Evolutionary conservation across 2,113 vertebrate species (phyloP), one percentile per base, ranked within the genome.

Genomic region (Melanerpes aurifrons): DNA sequence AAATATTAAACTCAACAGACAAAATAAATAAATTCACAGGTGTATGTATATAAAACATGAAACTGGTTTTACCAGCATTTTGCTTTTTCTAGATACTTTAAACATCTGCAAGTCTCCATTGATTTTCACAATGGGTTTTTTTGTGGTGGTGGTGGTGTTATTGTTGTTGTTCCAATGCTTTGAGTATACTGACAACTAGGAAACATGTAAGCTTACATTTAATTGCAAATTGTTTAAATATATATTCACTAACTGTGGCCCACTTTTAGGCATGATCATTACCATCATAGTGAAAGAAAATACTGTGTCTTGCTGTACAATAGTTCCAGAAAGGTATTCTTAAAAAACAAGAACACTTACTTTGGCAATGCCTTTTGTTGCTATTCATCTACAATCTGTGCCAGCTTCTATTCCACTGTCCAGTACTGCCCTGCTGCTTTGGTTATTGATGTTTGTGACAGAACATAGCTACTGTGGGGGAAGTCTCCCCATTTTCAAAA

Each of bases 1-100:
- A 68, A 93, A 83, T 83, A 88, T 45, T 50, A 63, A 74, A 70
- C 20, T 63, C 67, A 58, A 32, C 21, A 64, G 32, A 28, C 69
- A 86, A 89, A 86, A 91, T 81, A 87, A 86, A 74, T 56, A 74
- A 75, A 81, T 81, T 87, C 57, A 74, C 53, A 71, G 19, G 25
- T 88, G 35, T 57, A 61, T 78, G 31, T 14, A 68, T 82, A 48
- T n/a, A 69, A 75, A 79, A 16, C 9, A 25, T 25, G 19, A 81
- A 64, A 21, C 21, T 59, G 29, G 2, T 53, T 92, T 88, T 92
- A 74, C 40, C 26, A 81, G 29, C 9, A 17, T 59, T 93, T 86
- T 79, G 4, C 4, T 80, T 93, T 83, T 90, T 31, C 53, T 57
- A 78, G 48, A 47, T 18, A 53, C 16, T 67, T 62, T 70, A 92